Conservation (phyloP, 2,888 invertebrate genomes). For the Drosophila antonietae region DNA sequence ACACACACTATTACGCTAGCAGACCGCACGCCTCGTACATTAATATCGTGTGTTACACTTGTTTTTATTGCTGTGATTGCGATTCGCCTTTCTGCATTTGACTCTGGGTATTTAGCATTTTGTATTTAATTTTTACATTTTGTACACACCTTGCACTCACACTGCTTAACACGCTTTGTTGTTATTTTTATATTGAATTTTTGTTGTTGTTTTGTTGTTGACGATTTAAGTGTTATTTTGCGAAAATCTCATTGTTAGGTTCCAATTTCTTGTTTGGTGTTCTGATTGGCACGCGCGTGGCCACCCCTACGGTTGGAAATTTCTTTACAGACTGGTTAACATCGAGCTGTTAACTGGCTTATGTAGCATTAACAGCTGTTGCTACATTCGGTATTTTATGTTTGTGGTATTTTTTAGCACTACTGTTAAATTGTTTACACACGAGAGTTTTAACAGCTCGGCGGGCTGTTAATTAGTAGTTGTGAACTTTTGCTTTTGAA, state of each 20-base stretch:
- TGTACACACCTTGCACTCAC: constrained; percentile 55
- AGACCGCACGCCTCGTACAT: constrained; percentile 56
- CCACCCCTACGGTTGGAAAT: constrained; percentile 58
- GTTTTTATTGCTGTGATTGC: constrained; percentile 58
- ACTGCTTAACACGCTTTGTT: constrained; percentile 43
- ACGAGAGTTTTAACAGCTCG: constrained; percentile 7
- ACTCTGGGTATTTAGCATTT: constrained; percentile 12
- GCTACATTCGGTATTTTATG: constrained; percentile 21
- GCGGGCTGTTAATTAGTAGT: not conserved
- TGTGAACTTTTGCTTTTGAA: not conserved
- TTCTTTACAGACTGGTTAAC: constrained; percentile 49
- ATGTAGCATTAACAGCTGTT: constrained; percentile 50
- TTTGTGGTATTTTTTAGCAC: constrained; percentile 49
- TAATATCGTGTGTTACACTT: constrained; percentile 63
- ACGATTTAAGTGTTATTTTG: constrained; percentile 51
- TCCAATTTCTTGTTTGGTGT: constrained; percentile 57
- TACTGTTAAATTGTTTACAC: not conserved
- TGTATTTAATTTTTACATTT: constrained; percentile 14
- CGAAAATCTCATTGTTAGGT: constrained; percentile 65
- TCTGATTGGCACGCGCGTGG: constrained; percentile 59
- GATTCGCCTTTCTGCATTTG: constrained; percentile 37
- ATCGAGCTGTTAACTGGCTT: constrained; percentile 26
- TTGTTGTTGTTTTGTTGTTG: constrained; percentile 16
- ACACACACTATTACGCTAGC: constrained; percentile 27
- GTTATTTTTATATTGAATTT: not conserved